phyloP scores from a whole-genome alignment of 2,113 vertebrate genomes.

The Marcusenius ussheri region DNA sequence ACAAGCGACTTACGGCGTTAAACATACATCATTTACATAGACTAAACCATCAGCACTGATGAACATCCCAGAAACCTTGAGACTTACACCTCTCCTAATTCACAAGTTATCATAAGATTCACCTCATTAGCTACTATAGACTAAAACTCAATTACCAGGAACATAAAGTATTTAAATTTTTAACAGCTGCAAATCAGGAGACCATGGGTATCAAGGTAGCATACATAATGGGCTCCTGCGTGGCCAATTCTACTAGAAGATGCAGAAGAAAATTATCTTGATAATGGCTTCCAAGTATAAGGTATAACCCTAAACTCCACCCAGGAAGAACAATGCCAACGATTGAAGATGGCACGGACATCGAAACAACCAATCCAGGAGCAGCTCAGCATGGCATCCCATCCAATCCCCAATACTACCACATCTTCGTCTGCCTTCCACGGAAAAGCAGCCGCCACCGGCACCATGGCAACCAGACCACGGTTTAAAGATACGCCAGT shows the following conservation, averaged over 20 bases:
- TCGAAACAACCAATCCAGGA: neutral
- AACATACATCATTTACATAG: neutral
- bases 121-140: neutral
- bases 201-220: neutral
- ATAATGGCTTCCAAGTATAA: neutral
- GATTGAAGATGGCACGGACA: neutral
- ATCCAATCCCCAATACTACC: neutral
- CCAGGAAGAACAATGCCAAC: neutral
- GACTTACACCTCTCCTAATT: neutral
- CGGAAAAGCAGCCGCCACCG: slow-evolving; percentile 8
- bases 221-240: neutral
- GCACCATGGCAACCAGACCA: slow-evolving; percentile 50
- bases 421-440: neutral
- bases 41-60: neutral
- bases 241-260: neutral
- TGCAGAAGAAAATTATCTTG: neutral
- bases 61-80: neutral
- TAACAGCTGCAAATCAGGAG: neutral
- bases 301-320: neutral
- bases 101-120: neutral
- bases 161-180: neutral
- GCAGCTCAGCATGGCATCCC: neutral
- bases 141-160: neutral
- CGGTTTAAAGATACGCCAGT: slow-evolving; percentile 33
- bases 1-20: neutral